Base-by-base conservation (phyloP, 2,888 invertebrate species). In the Conops quadrifasciatus region DNA sequence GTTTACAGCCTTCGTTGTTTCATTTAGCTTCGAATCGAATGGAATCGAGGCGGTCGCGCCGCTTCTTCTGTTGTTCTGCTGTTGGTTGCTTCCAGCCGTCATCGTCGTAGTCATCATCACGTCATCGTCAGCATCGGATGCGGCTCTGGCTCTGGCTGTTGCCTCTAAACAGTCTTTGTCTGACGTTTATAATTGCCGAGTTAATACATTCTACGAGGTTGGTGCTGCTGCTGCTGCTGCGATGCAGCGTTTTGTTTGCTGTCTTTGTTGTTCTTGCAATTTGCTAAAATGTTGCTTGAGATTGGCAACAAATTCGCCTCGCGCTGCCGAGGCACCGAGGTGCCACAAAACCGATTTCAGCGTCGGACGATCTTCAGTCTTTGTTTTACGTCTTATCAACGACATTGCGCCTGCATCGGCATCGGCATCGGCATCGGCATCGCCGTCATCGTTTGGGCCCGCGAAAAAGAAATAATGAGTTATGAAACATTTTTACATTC, bases 281-380 rank as follows among this genome's bases (percentile, higher is more conserved):
- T 5, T 19, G 58, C 66, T 72, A 72, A 72, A 72, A 72, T 72
- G 72, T 72, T 58, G 58, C 58, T 53, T 72, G 72, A 36, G 36
- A 36, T 36, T 36, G 36, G 5, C 72, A 67, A 64, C 43, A 45
- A 71, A 56, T 49, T 64, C 26, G 67, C 56, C 28, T 58, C 43
- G 58, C 30, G 53, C 16, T 53, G 28, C 15, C 26, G 30, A 13
- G 47, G 21, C 9, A 26, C 19, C 16, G 53, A 65, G 47, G 59
- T 64, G 71, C 71, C 60, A 71, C 71, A 71, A 71, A 71, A 71
- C n/a, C 67, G 63, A 63, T 67, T 59, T 67, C 43, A 45, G 21
- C 62, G 21, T 36, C 43, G 36, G 62, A 36, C 30, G 9, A 36
- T 16, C 15, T 65, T 65, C 28, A 28, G 47, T n/a, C 19, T 47